Percentiles rank a stretch among this genome's conserved stretches.
phyloP scores from a whole-genome alignment of 2,888 invertebrate genomes.

The Andrena bicolor region DNA sequence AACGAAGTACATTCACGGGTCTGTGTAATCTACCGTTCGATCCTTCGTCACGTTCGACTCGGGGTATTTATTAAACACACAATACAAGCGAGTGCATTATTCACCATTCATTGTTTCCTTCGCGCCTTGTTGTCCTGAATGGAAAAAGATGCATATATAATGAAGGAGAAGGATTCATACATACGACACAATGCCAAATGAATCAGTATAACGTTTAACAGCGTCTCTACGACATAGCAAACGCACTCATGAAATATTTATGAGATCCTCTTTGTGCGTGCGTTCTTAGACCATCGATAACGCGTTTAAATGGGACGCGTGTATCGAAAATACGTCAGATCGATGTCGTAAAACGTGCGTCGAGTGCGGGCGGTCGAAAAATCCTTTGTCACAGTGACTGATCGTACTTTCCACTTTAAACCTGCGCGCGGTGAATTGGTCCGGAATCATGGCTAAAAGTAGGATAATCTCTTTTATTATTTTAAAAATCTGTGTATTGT shows the following conservation, averaged over 20 bases:
- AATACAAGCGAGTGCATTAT: constrained; percentile 1
- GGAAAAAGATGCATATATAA: constrained; percentile 2
- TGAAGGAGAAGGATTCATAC: background rate
- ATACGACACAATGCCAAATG: constrained; percentile 4
- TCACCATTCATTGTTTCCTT: constrained; percentile 19
- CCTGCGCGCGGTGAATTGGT: no score
- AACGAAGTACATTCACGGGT: background rate
- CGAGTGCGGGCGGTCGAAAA: background rate
- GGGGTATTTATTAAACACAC: constrained; percentile 24
- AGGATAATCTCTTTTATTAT: no score
- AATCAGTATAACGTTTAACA: constrained; percentile 18
- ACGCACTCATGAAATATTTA: constrained; percentile 15
- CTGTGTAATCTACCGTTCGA: constrained; percentile 16
- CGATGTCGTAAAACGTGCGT: background rate
- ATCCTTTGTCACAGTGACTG: no score
- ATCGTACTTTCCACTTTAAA: no score
- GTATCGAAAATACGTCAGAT: constrained; percentile 18
- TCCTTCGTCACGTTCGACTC: constrained; percentile 32
- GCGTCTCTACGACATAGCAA: constrained; percentile 1
- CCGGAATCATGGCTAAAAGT: no score
- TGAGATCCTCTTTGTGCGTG: constrained; percentile 24
- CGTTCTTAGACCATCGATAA: background rate
- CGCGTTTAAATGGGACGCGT: constrained; percentile 1
- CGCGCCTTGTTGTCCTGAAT: constrained; percentile 8
- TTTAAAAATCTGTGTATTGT: no score